These are phyloP conservation scores for Adelges cooleyi DNA, from an alignment of 1,140 invertebrate genomes.

Conservation along the genomic window DNA sequence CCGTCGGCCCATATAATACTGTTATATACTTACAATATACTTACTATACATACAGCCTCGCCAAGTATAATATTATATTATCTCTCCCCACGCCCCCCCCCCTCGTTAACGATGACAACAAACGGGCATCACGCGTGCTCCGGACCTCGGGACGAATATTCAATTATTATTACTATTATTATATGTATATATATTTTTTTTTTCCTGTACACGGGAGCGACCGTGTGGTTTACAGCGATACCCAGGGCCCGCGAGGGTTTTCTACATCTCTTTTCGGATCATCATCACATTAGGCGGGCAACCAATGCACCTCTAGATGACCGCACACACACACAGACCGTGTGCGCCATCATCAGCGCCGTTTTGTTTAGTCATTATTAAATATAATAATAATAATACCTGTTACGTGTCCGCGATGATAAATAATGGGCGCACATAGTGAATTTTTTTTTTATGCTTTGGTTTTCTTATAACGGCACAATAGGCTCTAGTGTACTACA, in stretches of 20 bases:
- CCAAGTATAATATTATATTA: not conserved
- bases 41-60: not conserved
- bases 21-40: not conserved
- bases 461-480: not conserved
- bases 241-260: not conserved
- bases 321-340: too few species aligned
- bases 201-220: not conserved
- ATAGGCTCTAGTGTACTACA: not conserved
- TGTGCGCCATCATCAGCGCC: too few species aligned
- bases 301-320: too few species aligned
- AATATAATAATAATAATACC: not conserved
- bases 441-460: constrained; percentile 2
- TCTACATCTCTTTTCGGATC: not conserved
- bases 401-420: not conserved
- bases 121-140: constrained; percentile 25
- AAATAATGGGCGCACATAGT: not conserved
- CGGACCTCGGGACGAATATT: not conserved
- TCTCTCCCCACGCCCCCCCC: not conserved
- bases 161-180: not conserved
- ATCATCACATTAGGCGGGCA: too few species aligned
- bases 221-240: not conserved
- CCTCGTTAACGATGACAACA: constrained; percentile 15
- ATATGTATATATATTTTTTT: too few species aligned
- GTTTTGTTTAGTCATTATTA: too few species aligned
- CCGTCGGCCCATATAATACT: too few species aligned